Percentiles rank a stretch among this genome's conserved stretches.
Conservation (phyloP, 2,797 vertebrate species). For the Spondyliosoma cantharus region DNA sequence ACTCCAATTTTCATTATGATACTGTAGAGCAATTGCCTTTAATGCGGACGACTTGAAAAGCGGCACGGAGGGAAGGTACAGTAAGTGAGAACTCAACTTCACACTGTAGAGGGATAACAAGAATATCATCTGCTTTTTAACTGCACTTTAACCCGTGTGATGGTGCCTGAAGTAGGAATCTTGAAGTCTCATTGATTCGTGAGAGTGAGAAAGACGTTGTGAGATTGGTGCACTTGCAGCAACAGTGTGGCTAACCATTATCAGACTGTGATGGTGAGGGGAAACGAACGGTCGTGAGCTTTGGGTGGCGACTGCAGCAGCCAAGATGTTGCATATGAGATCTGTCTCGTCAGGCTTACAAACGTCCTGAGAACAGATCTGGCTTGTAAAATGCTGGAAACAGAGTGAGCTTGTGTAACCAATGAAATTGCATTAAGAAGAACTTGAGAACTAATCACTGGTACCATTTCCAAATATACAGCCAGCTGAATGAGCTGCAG, state of each 20-base stretch:
- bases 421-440: slow-evolving; percentile 46
- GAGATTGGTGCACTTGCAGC: not conserved
- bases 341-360: not conserved
- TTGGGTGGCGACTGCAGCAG: slow-evolving; percentile 1
- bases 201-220: not conserved
- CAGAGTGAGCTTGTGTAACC: slow-evolving; percentile 27
- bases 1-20: slow-evolving; percentile 35
- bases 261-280: slow-evolving; percentile 5
- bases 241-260: not conserved
- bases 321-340: slow-evolving; percentile 19
- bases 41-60: slow-evolving; percentile 41
- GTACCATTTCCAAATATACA: slow-evolving; percentile 45
- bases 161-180: slow-evolving; percentile 8
- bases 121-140: slow-evolving; percentile 20
- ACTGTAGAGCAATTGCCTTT: slow-evolving; percentile 12
- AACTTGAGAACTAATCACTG: slow-evolving; percentile 43
- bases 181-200: slow-evolving; percentile 1
- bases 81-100: slow-evolving; percentile 6
- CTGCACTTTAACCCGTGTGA: slow-evolving; percentile 6
- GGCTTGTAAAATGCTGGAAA: slow-evolving; percentile 7
- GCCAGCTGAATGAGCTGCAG: slow-evolving; percentile 37
- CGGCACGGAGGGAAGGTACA: slow-evolving; percentile 28
- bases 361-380: slow-evolving; percentile 19
- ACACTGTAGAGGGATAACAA: slow-evolving; percentile 31
- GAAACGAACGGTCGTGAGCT: not conserved